A percentile compares a stretch with the other conserved stretches of the same genome.
These are phyloP conservation scores for Microcebus tavaratra DNA, from an alignment of 2,113 vertebrate genomes.

Conservation along the genomic window DNA sequence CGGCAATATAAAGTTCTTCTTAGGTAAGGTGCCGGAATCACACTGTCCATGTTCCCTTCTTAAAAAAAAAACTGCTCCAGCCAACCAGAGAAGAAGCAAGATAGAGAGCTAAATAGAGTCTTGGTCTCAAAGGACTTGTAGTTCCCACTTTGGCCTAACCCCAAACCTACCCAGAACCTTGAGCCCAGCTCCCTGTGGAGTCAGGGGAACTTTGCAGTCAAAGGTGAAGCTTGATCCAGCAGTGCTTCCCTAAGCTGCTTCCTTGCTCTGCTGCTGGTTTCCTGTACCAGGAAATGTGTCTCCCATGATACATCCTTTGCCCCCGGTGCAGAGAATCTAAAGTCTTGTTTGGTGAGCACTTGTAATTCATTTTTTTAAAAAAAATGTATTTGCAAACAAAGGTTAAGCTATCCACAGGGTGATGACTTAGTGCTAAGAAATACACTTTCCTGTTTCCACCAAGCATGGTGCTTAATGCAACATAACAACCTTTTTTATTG, in stretches of 20 bases:
- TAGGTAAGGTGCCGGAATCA: neutral
- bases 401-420: neutral
- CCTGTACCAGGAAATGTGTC: neutral
- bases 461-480: neutral
- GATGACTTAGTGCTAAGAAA: conserved; percentile 39
- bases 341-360: neutral
- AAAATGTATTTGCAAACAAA: conserved; percentile 7
- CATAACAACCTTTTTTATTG: neutral
- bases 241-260: neutral
- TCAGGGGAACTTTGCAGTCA: neutral
- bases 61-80: neutral
- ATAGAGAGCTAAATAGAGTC: neutral
- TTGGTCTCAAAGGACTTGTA: neutral
- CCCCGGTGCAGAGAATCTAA: neutral
- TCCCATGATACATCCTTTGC: neutral
- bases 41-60: neutral
- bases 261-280: neutral
- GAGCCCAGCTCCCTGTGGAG: neutral
- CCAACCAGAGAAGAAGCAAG: neutral
- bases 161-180: neutral
- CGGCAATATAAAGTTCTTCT: neutral
- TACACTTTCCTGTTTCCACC: neutral
- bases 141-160: neutral
- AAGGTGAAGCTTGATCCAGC: neutral
- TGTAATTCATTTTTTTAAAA: neutral